Evolutionary conservation across 2,797 vertebrate species (phyloP), one percentile per base, ranked within the genome.

Genomic region (Pogonophryne albipinna): DNA sequence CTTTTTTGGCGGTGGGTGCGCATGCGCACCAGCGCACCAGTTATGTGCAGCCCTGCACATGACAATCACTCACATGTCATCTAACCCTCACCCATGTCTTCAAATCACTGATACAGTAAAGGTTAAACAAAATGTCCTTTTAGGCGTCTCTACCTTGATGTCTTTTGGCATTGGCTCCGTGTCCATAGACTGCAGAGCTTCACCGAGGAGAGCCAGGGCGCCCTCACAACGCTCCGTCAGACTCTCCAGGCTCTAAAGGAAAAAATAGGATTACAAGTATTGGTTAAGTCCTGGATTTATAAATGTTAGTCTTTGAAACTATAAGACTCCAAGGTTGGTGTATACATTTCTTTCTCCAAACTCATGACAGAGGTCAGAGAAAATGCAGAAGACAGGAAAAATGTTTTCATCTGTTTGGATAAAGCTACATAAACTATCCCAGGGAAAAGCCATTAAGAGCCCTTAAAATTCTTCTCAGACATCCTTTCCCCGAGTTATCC

Each of bases 171-270:
- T 87, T 0, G 93, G 93, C 75, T 95, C 90, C 0, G 80, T 20
- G 9, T 95, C 92, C 91, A 96, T 90, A 2, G 92, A 91, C 59
- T 85, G 92, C 88, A 95, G 89, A 49, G 95, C 92, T 2, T 94
- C 94, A 65, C 78, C 93, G 3, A 96, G 83, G 60, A 96, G 91
- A 7, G 83, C 81, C 87, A 96, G 91, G 85, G 94, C 94, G 63
- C 94, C 93, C 83, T 95, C 89, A 74, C 95, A 96, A 3, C 88
- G 86, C 74, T 94, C 94, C 0, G 90, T 94, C 80, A 96, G 89
- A 84, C 90, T 91, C 83, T 96, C 95, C 85, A 96, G 89, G 73
- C 94, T 95, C 95, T 95, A 79, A 45, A 38, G 1, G 45, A 13
- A 1, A 64, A 72, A 20, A 15, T 1, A 41, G 52, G 14, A 41